Conservation (phyloP, 1,140 invertebrate species). For the Temnothorax nylanderi region DNA sequence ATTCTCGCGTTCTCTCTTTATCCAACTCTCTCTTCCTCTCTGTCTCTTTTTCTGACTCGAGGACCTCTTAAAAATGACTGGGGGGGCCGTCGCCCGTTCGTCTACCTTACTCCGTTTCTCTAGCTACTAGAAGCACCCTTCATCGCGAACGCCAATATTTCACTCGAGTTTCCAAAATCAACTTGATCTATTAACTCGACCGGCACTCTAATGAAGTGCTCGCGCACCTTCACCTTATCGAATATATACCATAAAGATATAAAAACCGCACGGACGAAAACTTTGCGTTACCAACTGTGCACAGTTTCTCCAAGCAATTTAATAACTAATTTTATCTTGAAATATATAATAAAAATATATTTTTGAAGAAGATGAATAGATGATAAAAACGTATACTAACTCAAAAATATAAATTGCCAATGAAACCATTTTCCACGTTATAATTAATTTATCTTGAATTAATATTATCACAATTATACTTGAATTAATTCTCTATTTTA, state of each 20-base stretch:
- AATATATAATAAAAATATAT: not conserved
- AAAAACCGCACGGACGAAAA: not conserved
- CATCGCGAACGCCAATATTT: slow-evolving; percentile 51
- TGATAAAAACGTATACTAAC: not conserved
- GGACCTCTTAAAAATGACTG: slow-evolving; percentile 43
- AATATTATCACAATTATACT: not conserved
- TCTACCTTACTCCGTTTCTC: slow-evolving; percentile 21
- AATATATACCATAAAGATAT: not conserved
- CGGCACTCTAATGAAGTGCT: slow-evolving; percentile 27
- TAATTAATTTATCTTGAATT: not conserved
- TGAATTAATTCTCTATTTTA: not conserved
- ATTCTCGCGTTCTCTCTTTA: slow-evolving; percentile 2
- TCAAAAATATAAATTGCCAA: not conserved
- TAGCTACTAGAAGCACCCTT: slow-evolving; percentile 40
- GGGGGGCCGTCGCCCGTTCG: not conserved
- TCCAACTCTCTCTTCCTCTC: not conserved
- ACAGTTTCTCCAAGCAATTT: not conserved
- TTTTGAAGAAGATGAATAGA: not conserved
- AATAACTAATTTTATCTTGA: not conserved
- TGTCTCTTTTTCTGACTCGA: not conserved
- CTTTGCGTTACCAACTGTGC: not conserved
- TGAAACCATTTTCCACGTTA: not conserved
- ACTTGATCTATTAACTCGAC: slow-evolving; percentile 56
- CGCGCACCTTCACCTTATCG: not conserved
- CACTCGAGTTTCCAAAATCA: slow-evolving; percentile 54